Evolutionary conservation across 2,797 vertebrate genomes (phyloP), one percentile per base, ranked within the genome.

Genomic region (Bryconaethiops microstoma): DNA sequence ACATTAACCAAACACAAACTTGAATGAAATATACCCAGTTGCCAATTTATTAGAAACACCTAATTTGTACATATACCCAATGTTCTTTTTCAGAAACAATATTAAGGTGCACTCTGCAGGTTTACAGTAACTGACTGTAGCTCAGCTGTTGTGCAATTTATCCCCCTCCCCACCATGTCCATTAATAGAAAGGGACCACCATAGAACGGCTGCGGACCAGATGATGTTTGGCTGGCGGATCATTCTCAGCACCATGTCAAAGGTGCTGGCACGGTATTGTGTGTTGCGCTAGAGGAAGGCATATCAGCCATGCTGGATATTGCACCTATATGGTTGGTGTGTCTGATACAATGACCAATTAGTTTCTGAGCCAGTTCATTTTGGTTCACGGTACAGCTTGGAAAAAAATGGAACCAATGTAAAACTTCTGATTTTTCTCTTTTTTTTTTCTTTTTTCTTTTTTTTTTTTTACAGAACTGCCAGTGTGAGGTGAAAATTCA

Each of bases 1-100:
- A 59, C 60, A 77, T 72, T 21, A 77, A 21, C 68, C 55, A 40
- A 68, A 75, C 68, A 19, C 52, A 69, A 12, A 10, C 17, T 40
- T 65, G 16, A 12, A 35, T 39, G 5, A 19, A 54, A 54, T 54
- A 54, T 48, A 48, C 45, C 12, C 45, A 8, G 45, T 48, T 48
- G 45, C 35, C 35, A 35, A 35, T 35, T 35, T 55, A 17, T 19
- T 16, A 5, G 16, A 55, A 17, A 35, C 35, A 35, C 35, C 35
- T 35, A 35, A 35, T 55, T 17, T 55, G 54, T 55, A 19, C 17
- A 16, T 5, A 55, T 19, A 55, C 54, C 2, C 17, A 57, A 17
- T 57, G 55, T 5, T 17, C 4, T 57, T n/a, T 21, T 7, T 57
- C 6, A 59, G 57, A 23, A 57, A 57, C 19, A 8, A 8, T 5